Conservation (phyloP, 2,888 invertebrate genomes). For the Pilophorus perplexus region DNA sequence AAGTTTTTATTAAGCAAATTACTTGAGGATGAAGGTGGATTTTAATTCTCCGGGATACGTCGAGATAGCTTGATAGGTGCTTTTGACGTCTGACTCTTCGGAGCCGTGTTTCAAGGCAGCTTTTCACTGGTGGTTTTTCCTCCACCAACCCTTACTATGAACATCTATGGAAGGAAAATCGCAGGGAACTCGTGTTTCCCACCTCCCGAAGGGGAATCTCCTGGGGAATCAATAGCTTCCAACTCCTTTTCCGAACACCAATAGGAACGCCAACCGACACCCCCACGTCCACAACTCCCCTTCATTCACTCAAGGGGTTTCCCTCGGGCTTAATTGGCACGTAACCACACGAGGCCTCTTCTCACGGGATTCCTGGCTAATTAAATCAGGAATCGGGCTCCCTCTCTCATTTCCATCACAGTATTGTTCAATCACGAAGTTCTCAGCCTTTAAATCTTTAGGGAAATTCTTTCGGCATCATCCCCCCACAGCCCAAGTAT, state of each 20-base stretch:
- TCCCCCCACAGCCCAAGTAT: no score
- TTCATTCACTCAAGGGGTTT: no score
- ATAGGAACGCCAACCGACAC: neutral
- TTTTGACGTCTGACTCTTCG: neutral
- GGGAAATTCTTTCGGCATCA: neutral
- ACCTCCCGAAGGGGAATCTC: conserved; percentile 4
- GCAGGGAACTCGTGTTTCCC: neutral
- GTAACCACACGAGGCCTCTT: conserved; percentile 13
- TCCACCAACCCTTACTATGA: no score
- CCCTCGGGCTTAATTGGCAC: conserved; percentile 1
- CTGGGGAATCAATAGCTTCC: conserved; percentile 28
- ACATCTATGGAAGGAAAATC: neutral
- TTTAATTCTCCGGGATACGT: no score
- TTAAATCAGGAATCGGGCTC: conserved; percentile 6
- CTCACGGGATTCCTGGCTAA: neutral
- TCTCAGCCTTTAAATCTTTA: no score
- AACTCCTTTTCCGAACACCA: neutral
- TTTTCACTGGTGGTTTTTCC: no score
- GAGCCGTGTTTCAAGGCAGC: neutral
- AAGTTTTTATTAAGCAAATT: no score
- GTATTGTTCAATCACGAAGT: no score
- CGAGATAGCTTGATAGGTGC: no score
- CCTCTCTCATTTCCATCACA: neutral
- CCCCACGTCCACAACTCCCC: neutral
- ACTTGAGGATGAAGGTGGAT: no score